Conservation (phyloP, 2,888 invertebrate species). For the Belgica antarctica region DNA sequence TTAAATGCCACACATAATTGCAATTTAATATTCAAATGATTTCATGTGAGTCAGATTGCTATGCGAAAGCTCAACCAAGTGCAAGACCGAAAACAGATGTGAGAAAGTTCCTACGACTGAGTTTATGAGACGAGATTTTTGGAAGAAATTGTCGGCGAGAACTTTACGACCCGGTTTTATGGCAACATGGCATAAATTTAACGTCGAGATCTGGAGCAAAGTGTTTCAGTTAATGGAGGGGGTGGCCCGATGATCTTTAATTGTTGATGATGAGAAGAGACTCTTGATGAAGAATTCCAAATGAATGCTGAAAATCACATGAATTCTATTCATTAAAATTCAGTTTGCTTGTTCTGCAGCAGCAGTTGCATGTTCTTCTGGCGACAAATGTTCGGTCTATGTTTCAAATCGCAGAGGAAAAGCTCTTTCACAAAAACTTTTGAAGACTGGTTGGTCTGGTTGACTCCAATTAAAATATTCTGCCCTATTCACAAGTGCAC, state of each 20-base stretch:
- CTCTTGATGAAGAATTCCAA: too few species aligned
- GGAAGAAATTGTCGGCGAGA: too few species aligned
- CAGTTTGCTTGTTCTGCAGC: background rate
- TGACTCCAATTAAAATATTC: too few species aligned
- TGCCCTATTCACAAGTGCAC: too few species aligned
- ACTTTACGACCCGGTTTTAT: background rate
- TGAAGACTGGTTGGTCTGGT: too few species aligned
- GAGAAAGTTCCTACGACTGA: background rate
- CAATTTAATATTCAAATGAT: slow-evolving; percentile 30
- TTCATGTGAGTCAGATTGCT: background rate
- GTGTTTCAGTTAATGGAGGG: background rate
- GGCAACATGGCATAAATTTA: background rate
- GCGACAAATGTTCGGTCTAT: too few species aligned
- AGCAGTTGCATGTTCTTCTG: too few species aligned
- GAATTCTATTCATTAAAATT: background rate
- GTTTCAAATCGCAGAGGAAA: too few species aligned
- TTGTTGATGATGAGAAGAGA: background rate
- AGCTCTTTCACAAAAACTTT: too few species aligned
- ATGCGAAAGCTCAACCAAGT: background rate
- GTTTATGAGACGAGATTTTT: too few species aligned
- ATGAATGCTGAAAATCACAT: too few species aligned
- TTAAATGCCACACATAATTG: slow-evolving; percentile 32
- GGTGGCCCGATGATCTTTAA: background rate
- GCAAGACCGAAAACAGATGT: background rate
- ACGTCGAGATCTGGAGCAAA: background rate